Conservation (phyloP, 37 sponge, comb jelly and placozoan genomes). For the Beroe ovata region DNA sequence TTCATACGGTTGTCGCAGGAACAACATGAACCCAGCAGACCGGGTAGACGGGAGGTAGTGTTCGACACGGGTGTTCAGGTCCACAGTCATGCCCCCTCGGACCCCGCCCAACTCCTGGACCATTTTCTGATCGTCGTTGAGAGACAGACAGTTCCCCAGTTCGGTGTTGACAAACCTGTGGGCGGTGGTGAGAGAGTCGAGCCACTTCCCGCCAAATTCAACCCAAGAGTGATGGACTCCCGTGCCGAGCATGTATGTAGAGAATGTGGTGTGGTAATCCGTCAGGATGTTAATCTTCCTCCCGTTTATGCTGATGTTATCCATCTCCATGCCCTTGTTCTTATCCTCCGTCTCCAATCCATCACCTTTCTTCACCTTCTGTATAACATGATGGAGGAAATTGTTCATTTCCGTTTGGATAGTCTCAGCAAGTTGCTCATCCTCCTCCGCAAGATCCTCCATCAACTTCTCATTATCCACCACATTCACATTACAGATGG, state of each 20-base stretch:
- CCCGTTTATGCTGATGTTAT: neutral
- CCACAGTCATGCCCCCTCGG: neutral
- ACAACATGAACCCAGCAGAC: neutral
- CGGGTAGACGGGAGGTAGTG: neutral
- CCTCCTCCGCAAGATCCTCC: neutral
- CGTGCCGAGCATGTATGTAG: neutral
- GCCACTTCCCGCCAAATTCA: neutral
- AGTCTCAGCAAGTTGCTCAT: too few relatives aligned
- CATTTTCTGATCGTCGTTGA: neutral
- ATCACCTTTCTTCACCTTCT: neutral
- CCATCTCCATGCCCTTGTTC: neutral
- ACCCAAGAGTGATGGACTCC: neutral
- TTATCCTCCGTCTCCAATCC: neutral
- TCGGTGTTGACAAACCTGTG: neutral
- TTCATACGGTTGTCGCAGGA: neutral
- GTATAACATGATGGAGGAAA: neutral
- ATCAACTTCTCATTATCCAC: neutral
- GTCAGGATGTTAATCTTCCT: neutral
- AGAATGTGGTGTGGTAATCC: neutral
- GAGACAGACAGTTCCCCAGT: neutral
- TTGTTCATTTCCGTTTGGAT: neutral
- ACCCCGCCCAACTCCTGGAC: neutral
- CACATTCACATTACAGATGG: slow-evolving; percentile 11
- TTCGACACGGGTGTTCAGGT: neutral
- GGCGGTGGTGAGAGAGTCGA: neutral